Evolutionary conservation across 2,797 vertebrate species (phyloP), one percentile per base, ranked within the genome.

Genomic region (Coranthus polyacanthus): DNA sequence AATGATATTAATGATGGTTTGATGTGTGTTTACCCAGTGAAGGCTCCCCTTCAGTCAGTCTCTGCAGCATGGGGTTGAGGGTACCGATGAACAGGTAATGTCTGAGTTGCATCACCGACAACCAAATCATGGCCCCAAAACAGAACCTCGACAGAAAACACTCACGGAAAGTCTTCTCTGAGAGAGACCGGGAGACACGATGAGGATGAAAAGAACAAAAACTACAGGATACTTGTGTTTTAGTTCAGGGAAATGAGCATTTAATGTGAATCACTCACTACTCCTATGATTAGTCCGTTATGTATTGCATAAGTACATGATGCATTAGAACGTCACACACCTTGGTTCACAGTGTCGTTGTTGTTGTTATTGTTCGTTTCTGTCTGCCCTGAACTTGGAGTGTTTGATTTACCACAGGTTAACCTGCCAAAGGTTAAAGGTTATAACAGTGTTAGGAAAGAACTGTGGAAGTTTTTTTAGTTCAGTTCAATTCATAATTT

Each of bases 71-170:
- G 0, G 95, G 90, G 89, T 97, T 96, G 51, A 98, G 93, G 17
- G 95, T 97, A 17, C 96, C 94, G 0, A 98, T 98, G 85, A 98
- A 98, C 59, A 98, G 84, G 74, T 95, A 96, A 42, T 97, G 96
- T 49, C 96, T 94, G 69, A 98, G 75, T 90, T 97, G 96, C 90
- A 97, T 97, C 68, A 93, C 87, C 0, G 97, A 97, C 67, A 98
- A 83, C 96, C 97, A 99, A 1, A 92, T 13, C 78, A 97, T 72
- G 15, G 97, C 96, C 78, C 89, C 95, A 29, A 81, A 1, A 0
- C 97, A 97, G 68, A 96, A 90, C 87, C 76, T 69, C 41, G 97
- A 96, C 46, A 94, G 47, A 0, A 87, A 60, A 1, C 93, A 96
- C 68, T 91, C 82, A 43, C 82, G 16, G 81, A 97, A 96, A 6